A percentile compares a stretch with the other conserved stretches of the same genome.
These are phyloP conservation scores for Thalassarche chlororhynchos DNA, from an alignment of 2,113 vertebrate genomes.

Conservation along the genomic window DNA sequence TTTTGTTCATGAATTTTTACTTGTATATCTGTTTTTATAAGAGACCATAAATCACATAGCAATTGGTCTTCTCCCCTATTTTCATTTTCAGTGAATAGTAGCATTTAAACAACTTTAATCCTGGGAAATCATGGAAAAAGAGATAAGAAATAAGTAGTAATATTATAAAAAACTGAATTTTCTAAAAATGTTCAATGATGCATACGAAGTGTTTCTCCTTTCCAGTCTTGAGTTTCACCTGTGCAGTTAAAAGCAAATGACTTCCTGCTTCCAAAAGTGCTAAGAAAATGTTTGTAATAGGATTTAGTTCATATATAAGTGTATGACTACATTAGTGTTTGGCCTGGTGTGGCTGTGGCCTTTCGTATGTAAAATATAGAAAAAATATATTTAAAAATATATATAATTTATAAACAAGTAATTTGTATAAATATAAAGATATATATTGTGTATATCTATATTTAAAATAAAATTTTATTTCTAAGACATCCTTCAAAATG, in stretches of 20 bases:
- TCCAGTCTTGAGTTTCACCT: background rate
- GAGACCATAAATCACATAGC: background rate
- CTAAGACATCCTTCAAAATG: background rate
- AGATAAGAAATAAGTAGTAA: background rate
- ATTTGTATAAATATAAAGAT: background rate
- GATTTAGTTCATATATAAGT: background rate
- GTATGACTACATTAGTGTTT: background rate
- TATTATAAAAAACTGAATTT: background rate
- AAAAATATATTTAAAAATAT: background rate
- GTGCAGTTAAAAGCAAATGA: background rate
- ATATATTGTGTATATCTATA: background rate
- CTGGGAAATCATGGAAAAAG: background rate
- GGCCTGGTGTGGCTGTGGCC: background rate
- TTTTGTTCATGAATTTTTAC: background rate
- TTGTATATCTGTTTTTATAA: background rate
- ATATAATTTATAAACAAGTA: background rate
- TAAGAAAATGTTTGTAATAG: background rate
- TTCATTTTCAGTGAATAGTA: background rate
- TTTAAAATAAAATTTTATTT: slow-evolving; percentile 6
- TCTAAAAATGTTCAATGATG: background rate
- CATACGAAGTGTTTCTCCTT: background rate
- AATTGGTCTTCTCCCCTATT: background rate
- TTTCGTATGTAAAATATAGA: background rate
- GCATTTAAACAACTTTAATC: background rate
- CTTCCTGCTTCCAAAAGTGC: background rate